Conservation (phyloP, 2,888 invertebrate species). For the Loripinus fragilis region DNA sequence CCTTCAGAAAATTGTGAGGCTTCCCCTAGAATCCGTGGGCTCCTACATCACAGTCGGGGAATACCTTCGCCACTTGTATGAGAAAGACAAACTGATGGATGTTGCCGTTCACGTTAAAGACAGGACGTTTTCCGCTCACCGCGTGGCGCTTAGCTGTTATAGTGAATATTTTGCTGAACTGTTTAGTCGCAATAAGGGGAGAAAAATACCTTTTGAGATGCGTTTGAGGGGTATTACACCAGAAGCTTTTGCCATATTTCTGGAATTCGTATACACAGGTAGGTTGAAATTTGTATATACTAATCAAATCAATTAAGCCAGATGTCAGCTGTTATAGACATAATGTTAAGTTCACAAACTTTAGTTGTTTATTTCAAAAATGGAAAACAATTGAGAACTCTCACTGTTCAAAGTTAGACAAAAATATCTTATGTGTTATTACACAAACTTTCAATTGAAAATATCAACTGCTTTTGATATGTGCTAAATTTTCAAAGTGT, state of each 20-base stretch:
- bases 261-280: conserved; percentile 71
- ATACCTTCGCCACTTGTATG: conserved; percentile 75
- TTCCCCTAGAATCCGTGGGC: conserved; percentile 61
- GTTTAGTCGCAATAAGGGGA: conserved; percentile 47
- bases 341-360: no score
- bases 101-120: conserved; percentile 67
- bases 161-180: conserved; percentile 72
- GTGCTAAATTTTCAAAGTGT: no score
- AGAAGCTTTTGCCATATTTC: conserved; percentile 65
- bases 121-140: conserved; percentile 69
- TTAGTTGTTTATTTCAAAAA: no score
- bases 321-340: no score
- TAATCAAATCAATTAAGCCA: no score
- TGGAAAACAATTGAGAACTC: no score
- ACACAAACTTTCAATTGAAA: no score
- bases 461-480: no score
- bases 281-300: no score
- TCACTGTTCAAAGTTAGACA: no score
- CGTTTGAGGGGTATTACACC: conserved; percentile 65
- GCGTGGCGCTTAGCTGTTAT: conserved; percentile 69
- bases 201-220: conserved; percentile 62
- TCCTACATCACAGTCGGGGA: conserved; percentile 68
- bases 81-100: conserved; percentile 68
- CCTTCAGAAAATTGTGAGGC: conserved; percentile 52
- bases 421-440: no score